These are phyloP conservation scores for Eristalis tenax DNA, from an alignment of 2,888 invertebrate species.

Conservation along the genomic window DNA sequence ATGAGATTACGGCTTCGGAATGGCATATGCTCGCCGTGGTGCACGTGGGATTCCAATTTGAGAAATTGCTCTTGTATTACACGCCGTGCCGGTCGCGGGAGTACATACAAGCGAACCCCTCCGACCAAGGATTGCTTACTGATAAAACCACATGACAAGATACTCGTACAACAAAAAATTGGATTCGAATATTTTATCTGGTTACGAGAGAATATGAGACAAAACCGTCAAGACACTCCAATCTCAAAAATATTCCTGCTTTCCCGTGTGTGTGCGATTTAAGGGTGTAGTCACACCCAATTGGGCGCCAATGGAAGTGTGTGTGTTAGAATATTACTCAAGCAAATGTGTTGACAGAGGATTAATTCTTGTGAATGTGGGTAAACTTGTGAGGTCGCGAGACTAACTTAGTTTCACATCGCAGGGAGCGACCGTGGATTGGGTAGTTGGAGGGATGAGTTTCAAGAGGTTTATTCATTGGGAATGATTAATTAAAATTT, in stretches of 20 bases:
- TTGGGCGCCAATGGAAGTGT: slow-evolving; percentile 1
- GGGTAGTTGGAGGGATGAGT: neutral
- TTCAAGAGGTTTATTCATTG: neutral
- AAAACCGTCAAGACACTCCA: neutral
- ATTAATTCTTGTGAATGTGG: slow-evolving; percentile 13
- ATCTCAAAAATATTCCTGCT: neutral
- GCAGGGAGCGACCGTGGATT: neutral
- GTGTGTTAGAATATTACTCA: slow-evolving; percentile 30
- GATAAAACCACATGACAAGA: slow-evolving; percentile 31
- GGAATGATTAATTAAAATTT: slow-evolving; percentile 43
- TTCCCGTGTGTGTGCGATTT: neutral
- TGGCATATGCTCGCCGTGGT: slow-evolving; percentile 19
- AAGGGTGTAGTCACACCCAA: neutral
- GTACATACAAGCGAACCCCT: neutral
- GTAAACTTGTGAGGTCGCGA: neutral
- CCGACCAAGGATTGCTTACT: slow-evolving; percentile 5
- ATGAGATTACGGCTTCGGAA: slow-evolving; percentile 29
- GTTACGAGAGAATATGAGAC: neutral
- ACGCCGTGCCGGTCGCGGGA: neutral
- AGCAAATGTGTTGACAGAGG: slow-evolving; percentile 48
- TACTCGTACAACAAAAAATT: slow-evolving; percentile 3
- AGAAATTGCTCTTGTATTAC: slow-evolving; percentile 9
- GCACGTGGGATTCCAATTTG: slow-evolving; percentile 39
- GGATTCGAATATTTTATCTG: slow-evolving; percentile 25
- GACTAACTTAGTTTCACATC: neutral